Base-by-base conservation (phyloP, 92 coral and sea anemone genomes). In the Metridium senile region DNA sequence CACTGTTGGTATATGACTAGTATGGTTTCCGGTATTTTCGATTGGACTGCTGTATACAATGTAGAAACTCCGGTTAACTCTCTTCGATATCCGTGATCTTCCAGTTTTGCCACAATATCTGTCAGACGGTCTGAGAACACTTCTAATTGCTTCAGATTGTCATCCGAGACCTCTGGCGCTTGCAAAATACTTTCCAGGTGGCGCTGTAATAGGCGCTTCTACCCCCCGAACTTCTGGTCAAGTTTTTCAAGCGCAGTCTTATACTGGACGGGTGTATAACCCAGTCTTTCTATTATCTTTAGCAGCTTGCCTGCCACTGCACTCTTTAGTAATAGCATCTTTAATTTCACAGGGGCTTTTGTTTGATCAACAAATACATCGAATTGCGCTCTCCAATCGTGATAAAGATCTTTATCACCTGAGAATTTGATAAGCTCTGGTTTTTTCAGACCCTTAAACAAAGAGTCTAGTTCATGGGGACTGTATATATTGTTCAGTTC, bases 301-400 rank as follows among this genome's bases (percentile, higher is more conserved):
- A n/a, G n/a, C n/a, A n/a, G n/a, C n/a, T 75, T 59, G 20, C 82
- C 82, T 26, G 82, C 47, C 7, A 75, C 43, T 17, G 77, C 51
- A 29, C 70, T 78, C 46, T 84, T 84, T 22, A 84, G 75, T 61
- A 84, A 71, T 75, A 78, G 61, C 84, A 84, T 84, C 45, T 84
- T 84, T 28, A 70, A 59, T 63, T 84, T 78, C 11, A 79, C 72
- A 11, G 76, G 88, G 0, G 78, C 84, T 31, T 66, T 70, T 10
- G 78, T 51, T 54, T 80, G 58, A 45, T 84, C 51, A 26, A 73
- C 68, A 64, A 84, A 84, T 52, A 84, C 63, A 64, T 84, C 76
- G 56, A 84, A 84, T 45, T 84, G 81, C 53, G 81, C 89, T 67
- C 77, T 72, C 84, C 79, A 77, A 29, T 84, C 84, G 26, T 78